A percentile compares a stretch with the other conserved stretches of the same genome.
These are phyloP conservation scores for Ferdinandea cuprea DNA, from an alignment of 2,888 invertebrate genomes.

Conservation along the genomic window DNA sequence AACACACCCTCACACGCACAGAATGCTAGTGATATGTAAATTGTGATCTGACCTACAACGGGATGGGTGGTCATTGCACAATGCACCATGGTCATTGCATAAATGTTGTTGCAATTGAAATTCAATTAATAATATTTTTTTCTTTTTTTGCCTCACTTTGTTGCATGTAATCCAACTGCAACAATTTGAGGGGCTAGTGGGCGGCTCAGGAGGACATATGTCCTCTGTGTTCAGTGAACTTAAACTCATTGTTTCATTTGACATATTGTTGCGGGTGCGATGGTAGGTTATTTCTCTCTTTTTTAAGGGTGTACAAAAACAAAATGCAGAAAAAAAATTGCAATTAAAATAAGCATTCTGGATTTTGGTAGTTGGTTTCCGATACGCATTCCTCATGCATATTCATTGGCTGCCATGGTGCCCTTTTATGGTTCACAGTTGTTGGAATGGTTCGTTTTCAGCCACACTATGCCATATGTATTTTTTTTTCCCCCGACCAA, in stretches of 20 bases:
- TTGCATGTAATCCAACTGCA: slow-evolving; percentile 58
- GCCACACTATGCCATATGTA: slow-evolving; percentile 22
- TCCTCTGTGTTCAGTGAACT: not conserved
- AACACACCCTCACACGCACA: not conserved
- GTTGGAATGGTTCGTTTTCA: slow-evolving; percentile 11
- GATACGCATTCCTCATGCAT: slow-evolving; percentile 62
- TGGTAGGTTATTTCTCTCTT: slow-evolving; percentile 5
- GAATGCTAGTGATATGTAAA: slow-evolving; percentile 55
- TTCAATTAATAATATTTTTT: slow-evolving; percentile 79
- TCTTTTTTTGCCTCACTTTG: slow-evolving; percentile 20
- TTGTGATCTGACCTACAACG: slow-evolving; percentile 16
- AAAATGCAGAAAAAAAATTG: slow-evolving; percentile 42
- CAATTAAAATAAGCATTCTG: slow-evolving; percentile 65
- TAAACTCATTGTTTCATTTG: slow-evolving; percentile 58
- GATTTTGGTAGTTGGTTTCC: slow-evolving; percentile 56
- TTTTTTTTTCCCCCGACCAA: not conserved
- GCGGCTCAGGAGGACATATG: not conserved
- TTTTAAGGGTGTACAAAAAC: slow-evolving; percentile 9
- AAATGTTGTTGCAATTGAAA: slow-evolving; percentile 78
- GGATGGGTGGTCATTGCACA: slow-evolving; percentile 4
- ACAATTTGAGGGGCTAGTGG: slow-evolving; percentile 28
- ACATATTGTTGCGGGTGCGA: slow-evolving; percentile 40
- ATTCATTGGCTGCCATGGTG: slow-evolving; percentile 33
- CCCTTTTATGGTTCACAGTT: not conserved
- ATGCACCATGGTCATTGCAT: slow-evolving; percentile 23